Evolutionary conservation across 1,140 invertebrate genomes (phyloP), one percentile per base, ranked within the genome.

Genomic region (Sesamia nonagrioides): DNA sequence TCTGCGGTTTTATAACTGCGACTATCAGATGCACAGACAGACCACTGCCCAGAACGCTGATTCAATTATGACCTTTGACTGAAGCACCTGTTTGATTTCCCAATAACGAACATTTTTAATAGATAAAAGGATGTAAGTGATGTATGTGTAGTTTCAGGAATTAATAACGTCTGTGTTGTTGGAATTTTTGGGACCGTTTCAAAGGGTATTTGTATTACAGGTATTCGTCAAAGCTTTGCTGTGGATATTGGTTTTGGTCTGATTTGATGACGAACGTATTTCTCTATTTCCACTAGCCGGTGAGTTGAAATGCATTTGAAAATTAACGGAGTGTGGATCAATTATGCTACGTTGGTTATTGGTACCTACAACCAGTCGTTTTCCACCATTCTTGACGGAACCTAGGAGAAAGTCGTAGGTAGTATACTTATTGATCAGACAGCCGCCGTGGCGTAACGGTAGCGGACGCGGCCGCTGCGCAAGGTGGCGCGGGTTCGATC

Each of bases 1-100:
- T 73, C 78, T 89, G 91, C 80, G 90, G 89, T 93, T 88, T 89
- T 82, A 90, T 89, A 91, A 89, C 84, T 85, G 83, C 81, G 72
- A 81, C 81, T 85, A 85, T 85, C 81, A 77, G 33, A 79, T 86
- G 79, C 83, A 86, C 83, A 84, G 77, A 85, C 82, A 74, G 80
- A 78, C 79, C 79, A 78, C 75, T 81, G 75, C 78, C 79, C 85
- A 86, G 83, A 82, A 87, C 84, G 83, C 68, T 80, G 85, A 93
- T 90, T 91, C 78, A 91, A 91, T 91, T 88, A 87, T 85, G 80
- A 86, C 82, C 88, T 84, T 80, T 86, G 48, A 80, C 77, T 78
- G 63, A 17, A 56, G 61, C 54, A 75, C 76, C 69, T 71, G 78
- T 79, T 75, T 75, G 73, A 75, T 73, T 73, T 73, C 18, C 35